Evolutionary conservation across 2,888 invertebrate species (phyloP), one percentile per base, ranked within the genome.

Genomic region (Erebia aethiops): DNA sequence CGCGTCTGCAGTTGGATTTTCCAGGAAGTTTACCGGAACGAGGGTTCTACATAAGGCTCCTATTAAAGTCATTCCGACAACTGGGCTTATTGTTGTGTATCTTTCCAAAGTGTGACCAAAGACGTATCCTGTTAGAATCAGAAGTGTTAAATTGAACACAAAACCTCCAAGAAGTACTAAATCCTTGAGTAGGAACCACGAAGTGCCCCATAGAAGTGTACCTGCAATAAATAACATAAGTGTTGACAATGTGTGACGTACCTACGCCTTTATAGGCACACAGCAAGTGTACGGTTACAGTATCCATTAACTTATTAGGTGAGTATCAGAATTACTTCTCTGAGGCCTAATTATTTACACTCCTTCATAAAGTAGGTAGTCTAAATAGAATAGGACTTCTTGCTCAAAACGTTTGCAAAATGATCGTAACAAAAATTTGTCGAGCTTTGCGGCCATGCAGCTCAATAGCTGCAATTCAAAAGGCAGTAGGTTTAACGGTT

Each of bases 61-160:
- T 51, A 85, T 82, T 62, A 93, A 77, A 41, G 91, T 90, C 93
- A 93, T 93, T 10, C 92, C 92, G 13, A 92, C 89, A 9, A 91
- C 84, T 16, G 91, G 84, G 75, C 86, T 87, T 67, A 93, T 78
- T 51, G 89, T 88, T 54, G 92, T 92, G 74, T 85, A 90, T 77
- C 91, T 82, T 77, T 92, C 92, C 63, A 93, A 75, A 1, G 87
- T 88, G 72, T 93, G 93, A 0, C 93, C 92, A 68, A 85, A 83
- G 13, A 87, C 76, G 71, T 93, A 93, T 14, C 92, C 93, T 0
- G 82, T 82, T 35, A 86, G 71, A 10, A 90, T 86, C 46, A 93
- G 80, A 7, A 81, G 87, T 0, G 79, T 73, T 87, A 93, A 90
- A 54, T 86, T 83, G 81, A 92, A 92, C 41, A 89, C 54, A 71